Base-by-base conservation (phyloP, 2,797 vertebrate genomes). In the Cetoscarus ocellatus region DNA sequence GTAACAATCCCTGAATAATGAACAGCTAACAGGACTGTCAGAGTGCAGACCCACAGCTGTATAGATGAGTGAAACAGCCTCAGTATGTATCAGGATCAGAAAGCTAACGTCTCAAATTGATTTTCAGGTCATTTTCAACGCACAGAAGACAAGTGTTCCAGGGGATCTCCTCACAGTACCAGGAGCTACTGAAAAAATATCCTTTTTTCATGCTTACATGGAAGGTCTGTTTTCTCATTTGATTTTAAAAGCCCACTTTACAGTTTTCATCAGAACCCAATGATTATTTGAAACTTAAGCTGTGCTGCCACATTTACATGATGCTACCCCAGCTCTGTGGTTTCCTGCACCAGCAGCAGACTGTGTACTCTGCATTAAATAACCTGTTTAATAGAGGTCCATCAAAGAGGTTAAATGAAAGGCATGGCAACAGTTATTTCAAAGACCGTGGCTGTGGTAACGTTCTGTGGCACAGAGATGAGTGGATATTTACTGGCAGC, bases 161-260 rank as follows among this genome's bases (percentile, higher is more conserved):
- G 96, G 96, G 54, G 95, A 96, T 88, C 68, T 86, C 5, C 83
- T 96, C 39, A 59, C 88, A 47, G 84, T 96, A 77, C 94, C 95
- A 45, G 96, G 94, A 84, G 88, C 95, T 39, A 94, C 91, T 40
- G 95, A 96, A 74, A 96, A 94, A 72, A 96, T 96, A 96, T 96
- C 95, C 95, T 96, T 96, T 90, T 43, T 42, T 47, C n/a, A 58
- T 3, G 8, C 3, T 18, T 14, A 14, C 11, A 51, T 12, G 18
- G 13, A 27, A 12, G 13, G 10, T 27, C 13, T 39, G 9, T 43
- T 7, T 6, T 53, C 40, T 44, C 8, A 34, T 39, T 10, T 39
- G 13, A 6, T 48, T 17, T n/a, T 27, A 27, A 4, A 27, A 27
- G 27, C 27, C 27, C 27, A 47, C 9, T 13, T 34, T 36, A 10